phyloP scores from a whole-genome alignment of 2,113 vertebrate species.

The Piaya cayana region DNA sequence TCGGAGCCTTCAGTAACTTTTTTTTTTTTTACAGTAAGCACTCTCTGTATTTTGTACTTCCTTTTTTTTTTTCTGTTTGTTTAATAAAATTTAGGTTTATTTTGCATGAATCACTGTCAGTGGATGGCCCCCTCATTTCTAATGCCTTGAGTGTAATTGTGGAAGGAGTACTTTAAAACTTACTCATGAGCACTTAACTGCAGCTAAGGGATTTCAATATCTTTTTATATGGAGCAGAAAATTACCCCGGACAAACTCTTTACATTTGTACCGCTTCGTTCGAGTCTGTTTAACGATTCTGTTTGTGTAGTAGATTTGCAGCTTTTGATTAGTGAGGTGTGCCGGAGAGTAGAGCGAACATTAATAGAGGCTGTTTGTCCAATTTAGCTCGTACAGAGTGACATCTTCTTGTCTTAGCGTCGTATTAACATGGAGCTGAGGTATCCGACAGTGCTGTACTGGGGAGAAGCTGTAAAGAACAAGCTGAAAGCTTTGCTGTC shows the following conservation, averaged over 20 bases:
- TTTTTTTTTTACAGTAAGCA: slow-evolving; percentile 71
- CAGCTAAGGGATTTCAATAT: slow-evolving; percentile 16
- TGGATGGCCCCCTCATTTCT: slow-evolving; percentile 66
- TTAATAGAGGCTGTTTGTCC: background rate
- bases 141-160: slow-evolving; percentile 61
- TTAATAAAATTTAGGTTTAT: slow-evolving; percentile 71
- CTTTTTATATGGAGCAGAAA: slow-evolving; percentile 25
- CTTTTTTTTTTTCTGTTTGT: background rate
- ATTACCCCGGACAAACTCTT: background rate
- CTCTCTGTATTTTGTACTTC: slow-evolving; percentile 56
- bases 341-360: background rate
- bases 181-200: slow-evolving; percentile 73
- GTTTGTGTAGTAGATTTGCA: slow-evolving; percentile 32
- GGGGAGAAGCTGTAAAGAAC: background rate
- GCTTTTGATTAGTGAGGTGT: slow-evolving; percentile 24
- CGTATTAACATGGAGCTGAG: background rate
- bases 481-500: slow-evolving; percentile 26
- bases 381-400: background rate
- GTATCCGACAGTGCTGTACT: background rate
- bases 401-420: background rate
- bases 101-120: slow-evolving; percentile 76
- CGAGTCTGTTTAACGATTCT: slow-evolving; percentile 33
- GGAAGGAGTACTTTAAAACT: slow-evolving; percentile 65
- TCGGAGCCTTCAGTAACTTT: slow-evolving; percentile 59
- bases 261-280: slow-evolving; percentile 25